A percentile compares a stretch with the other conserved stretches of the same genome.
phyloP scores from a whole-genome alignment of 2,888 invertebrate species.

The Drosophila birchii region DNA sequence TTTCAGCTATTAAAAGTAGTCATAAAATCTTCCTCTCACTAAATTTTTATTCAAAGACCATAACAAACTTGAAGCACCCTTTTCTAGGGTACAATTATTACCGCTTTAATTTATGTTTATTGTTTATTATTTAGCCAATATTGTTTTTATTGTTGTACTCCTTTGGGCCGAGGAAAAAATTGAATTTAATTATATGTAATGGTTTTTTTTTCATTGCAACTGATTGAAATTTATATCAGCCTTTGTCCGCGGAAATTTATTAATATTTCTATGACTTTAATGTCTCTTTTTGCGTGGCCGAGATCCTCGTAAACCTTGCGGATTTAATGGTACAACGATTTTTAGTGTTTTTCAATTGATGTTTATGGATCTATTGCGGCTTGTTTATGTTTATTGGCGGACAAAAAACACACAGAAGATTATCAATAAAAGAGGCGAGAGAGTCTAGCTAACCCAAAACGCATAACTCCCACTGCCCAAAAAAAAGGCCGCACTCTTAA shows the following conservation, averaged over 20 bases:
- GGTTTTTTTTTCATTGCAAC: slow-evolving; percentile 41
- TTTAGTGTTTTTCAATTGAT: slow-evolving; percentile 46
- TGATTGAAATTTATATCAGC: slow-evolving; percentile 75
- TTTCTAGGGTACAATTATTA: slow-evolving; percentile 39
- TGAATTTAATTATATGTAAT: slow-evolving; percentile 64
- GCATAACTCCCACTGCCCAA: slow-evolving; percentile 58
- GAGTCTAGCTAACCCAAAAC: slow-evolving; percentile 28
- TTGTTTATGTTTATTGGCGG: slow-evolving; percentile 40
- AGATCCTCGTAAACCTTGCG: slow-evolving; percentile 36
- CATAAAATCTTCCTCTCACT: not conserved
- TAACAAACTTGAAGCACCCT: slow-evolving; percentile 2
- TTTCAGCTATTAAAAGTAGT: not conserved
- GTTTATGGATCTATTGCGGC: slow-evolving; percentile 38
- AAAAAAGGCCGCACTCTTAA: slow-evolving; percentile 48
- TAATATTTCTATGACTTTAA: slow-evolving; percentile 38
- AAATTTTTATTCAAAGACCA: not conserved
- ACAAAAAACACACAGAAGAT: slow-evolving; percentile 20
- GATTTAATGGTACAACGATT: slow-evolving; percentile 37
- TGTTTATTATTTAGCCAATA: slow-evolving; percentile 64
- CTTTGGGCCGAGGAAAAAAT: slow-evolving; percentile 43
- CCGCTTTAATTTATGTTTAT: slow-evolving; percentile 74
- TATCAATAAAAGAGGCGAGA: slow-evolving; percentile 14
- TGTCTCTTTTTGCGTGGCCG: slow-evolving; percentile 44
- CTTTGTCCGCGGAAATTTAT: slow-evolving; percentile 40
- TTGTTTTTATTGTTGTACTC: slow-evolving; percentile 38